Conservation (phyloP, 2,888 invertebrate genomes). For the Cheilosia soror region DNA sequence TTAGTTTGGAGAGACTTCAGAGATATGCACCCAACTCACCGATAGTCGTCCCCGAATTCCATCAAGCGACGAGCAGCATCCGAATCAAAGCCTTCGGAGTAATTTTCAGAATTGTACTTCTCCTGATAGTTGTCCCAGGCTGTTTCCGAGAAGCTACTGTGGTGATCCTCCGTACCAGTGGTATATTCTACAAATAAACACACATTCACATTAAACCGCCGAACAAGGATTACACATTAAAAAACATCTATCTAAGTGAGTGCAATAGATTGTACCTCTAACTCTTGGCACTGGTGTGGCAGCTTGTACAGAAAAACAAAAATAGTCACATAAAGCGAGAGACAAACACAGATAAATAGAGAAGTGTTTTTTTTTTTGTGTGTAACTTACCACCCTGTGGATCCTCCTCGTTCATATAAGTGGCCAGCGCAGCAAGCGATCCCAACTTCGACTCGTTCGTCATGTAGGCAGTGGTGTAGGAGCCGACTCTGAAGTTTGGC, state of each 20-base stretch:
- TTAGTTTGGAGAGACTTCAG: background rate
- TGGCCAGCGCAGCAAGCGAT: conserved; percentile 82
- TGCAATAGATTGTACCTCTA: conserved; percentile 79
- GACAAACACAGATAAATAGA: conserved; percentile 20
- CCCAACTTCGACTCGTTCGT: conserved; percentile 82
- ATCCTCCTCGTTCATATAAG: conserved; percentile 80
- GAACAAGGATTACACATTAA: background rate
- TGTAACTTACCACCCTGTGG: conserved; percentile 79
- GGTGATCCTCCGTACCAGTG: conserved; percentile 88
- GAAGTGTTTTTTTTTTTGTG: background rate
- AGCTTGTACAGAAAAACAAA: conserved; percentile 80
- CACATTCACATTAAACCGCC: background rate
- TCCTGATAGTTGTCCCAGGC: conserved; percentile 99
- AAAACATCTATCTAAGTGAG: conserved; percentile 50
- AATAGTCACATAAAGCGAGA: conserved; percentile 64
- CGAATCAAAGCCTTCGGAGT: conserved; percentile 93
- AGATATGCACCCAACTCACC: conserved; percentile 81
- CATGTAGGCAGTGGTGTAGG: conserved; percentile 82
- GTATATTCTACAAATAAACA: conserved; percentile 84
- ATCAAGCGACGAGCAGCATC: conserved; percentile 92
- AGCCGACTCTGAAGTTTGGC: conserved; percentile 88
- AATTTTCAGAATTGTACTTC: conserved; percentile 95
- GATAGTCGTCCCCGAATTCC: conserved; percentile 96
- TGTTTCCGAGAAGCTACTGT: conserved; percentile 93
- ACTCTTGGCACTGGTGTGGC: conserved; percentile 81